Conservation (phyloP, 2,888 invertebrate genomes). For the Dynastes tityus region DNA sequence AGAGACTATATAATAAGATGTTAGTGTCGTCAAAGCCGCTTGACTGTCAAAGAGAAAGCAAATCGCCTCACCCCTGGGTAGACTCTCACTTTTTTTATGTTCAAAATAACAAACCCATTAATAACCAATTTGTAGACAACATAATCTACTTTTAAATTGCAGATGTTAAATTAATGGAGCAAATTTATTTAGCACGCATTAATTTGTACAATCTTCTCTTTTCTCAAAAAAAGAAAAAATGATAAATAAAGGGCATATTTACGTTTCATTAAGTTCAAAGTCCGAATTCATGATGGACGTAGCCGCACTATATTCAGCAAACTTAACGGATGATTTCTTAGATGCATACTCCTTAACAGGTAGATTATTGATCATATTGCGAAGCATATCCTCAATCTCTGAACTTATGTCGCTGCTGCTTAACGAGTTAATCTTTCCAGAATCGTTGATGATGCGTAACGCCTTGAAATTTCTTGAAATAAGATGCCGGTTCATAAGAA, state of each 20-base stretch:
- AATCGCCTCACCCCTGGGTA: no score
- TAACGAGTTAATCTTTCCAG: conserved; percentile 4
- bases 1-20: no score
- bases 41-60: no score
- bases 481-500: background rate
- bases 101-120: no score
- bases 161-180: no score
- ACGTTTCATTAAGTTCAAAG: background rate
- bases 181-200: no score
- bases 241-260: background rate
- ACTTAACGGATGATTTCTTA: conserved; percentile 27
- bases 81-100: no score
- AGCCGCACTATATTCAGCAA: background rate
- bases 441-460: conserved; percentile 35
- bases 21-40: no score
- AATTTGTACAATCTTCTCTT: no score
- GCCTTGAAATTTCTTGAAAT: conserved; percentile 32
- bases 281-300: background rate
- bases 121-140: no score
- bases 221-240: background rate
- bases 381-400: conserved; percentile 22
- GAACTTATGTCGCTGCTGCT: background rate
- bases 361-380: background rate
- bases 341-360: background rate
- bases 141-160: no score